Base-by-base conservation (phyloP, 2,113 vertebrate species). In the Xenopus borealis region DNA sequence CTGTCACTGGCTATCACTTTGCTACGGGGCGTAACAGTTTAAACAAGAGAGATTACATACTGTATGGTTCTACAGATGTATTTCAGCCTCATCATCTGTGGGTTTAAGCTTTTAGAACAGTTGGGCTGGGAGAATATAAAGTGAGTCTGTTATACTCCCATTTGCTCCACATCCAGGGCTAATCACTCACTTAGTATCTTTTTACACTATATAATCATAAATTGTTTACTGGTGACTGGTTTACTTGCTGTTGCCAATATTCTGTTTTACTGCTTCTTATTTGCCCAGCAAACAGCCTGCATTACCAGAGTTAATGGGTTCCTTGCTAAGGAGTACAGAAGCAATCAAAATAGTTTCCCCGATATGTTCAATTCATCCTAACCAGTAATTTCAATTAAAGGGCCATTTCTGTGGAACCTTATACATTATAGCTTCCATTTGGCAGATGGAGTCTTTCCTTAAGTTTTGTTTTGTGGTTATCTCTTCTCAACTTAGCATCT, bases 331-430 rank as follows among this genome's bases (percentile, higher is more conserved):
- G 80, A 67, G 71, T 71, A 74, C 55, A 67, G 75, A 80, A 77
- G 79, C 79, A 84, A 85, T 83, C 82, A 83, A 71, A 55, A 65
- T 78, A 80, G 81, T 40, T 82, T 86, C 79, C 66, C 79, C 0
- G 0, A 83, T 82, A 80, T 14, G 40, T 82, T 74, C 67, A 79
- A 85, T 79, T 83, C 84, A 81, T 68, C 85, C 78, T 1, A 80
- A 86, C 80, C 72, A 72, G 79, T 78, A 82, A 90, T 88, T 89
- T 89, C 91, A 91, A 89, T 91, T 90, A 93, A 85, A 87, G 86
- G 80, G 71, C 89, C 88, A 89, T 92, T 91, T 89, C 79, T 0
- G 17, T 87, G 90, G 91, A 91, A 92, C 84, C 80, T 81, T 88
- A 91, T 79, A 85, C 87, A 82, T 76, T 80, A 80, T 76, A 69